Conservation (phyloP, 2,888 invertebrate species). For the Mimas tiliae region DNA sequence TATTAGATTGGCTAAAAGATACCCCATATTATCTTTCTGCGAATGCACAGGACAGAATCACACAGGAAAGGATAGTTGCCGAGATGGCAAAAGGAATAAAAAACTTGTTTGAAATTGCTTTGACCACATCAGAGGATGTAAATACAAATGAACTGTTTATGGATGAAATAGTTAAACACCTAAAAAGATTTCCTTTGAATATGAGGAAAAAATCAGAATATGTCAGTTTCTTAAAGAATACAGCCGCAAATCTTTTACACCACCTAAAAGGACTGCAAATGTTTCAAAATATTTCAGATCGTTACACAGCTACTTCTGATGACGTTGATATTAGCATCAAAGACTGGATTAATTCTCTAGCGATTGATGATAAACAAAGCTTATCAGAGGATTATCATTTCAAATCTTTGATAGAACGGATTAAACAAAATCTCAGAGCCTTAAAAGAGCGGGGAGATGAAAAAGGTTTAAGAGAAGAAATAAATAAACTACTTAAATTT, state of each 20-base stretch:
- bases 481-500: slow-evolving; percentile 31
- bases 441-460: slow-evolving; percentile 25
- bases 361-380: slow-evolving; percentile 30
- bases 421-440: slow-evolving; percentile 27
- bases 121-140: slow-evolving; percentile 14
- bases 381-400: slow-evolving; percentile 31
- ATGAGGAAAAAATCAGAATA: slow-evolving; percentile 33
- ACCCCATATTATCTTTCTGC: slow-evolving; percentile 37
- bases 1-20: slow-evolving; percentile 44
- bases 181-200: slow-evolving; percentile 40
- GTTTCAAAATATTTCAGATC: slow-evolving; percentile 41
- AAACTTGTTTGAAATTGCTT: slow-evolving; percentile 32
- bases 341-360: slow-evolving; percentile 35
- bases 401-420: slow-evolving; percentile 27
- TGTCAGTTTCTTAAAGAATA: slow-evolving; percentile 31
- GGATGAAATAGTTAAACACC: slow-evolving; percentile 38
- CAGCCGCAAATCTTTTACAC: slow-evolving; percentile 38
- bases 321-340: slow-evolving; percentile 29
- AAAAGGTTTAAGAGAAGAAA: slow-evolving; percentile 30
- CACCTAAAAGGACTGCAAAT: slow-evolving; percentile 40
- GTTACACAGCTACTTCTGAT: slow-evolving; percentile 24
- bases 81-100: slow-evolving; percentile 38
- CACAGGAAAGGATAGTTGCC: slow-evolving; percentile 36
- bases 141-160: slow-evolving; percentile 36
- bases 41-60: slow-evolving; percentile 33